A percentile compares a stretch with the other conserved stretches of the same genome.
Conservation (phyloP, 2,113 vertebrate genomes). For the Phyllopteryx taeniolatus region DNA sequence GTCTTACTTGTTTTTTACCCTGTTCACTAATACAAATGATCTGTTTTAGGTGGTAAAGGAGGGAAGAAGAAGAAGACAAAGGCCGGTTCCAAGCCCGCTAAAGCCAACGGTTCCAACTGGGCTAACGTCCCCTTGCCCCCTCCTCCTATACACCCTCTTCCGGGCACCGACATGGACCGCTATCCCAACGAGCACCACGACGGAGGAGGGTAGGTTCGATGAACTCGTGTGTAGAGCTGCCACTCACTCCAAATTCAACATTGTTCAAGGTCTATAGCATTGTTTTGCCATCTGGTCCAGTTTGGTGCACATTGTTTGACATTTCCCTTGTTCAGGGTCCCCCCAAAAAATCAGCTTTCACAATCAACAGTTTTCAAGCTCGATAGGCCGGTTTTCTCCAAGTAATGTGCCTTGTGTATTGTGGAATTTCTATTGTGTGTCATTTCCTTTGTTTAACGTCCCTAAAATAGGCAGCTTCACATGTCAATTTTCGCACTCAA, state of each 20-base stretch:
- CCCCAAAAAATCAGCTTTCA: no score
- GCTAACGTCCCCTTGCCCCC: conserved; percentile 92
- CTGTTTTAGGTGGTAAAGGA: conserved; percentile 89
- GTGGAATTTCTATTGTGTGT: no score
- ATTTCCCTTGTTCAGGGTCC: no score
- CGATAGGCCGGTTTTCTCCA: no score
- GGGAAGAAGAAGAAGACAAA: conserved; percentile 99
- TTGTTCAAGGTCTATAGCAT: not conserved
- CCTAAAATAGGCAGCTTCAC: no score
- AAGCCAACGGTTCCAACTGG: conserved; percentile 93
- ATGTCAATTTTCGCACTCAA: no score
- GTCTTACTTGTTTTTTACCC: not conserved
- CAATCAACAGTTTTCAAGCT: no score
- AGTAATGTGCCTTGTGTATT: not conserved
- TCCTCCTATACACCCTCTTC: conserved; percentile 92
- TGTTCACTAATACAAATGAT: conserved; percentile 13
- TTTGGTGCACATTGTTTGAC: no score
- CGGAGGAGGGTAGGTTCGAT: conserved; percentile 79
- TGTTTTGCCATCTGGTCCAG: no score
- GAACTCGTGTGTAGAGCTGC: not conserved
- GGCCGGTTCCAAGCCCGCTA: conserved; percentile 83
- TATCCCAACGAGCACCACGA: conserved; percentile 89
- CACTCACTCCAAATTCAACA: not conserved
- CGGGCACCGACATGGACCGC: conserved; percentile 92
- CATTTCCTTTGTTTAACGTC: no score